A percentile compares a stretch with the other conserved stretches of the same genome.
phyloP scores from a whole-genome alignment of 1,140 invertebrate genomes.

The Trachelipus rathkii region DNA sequence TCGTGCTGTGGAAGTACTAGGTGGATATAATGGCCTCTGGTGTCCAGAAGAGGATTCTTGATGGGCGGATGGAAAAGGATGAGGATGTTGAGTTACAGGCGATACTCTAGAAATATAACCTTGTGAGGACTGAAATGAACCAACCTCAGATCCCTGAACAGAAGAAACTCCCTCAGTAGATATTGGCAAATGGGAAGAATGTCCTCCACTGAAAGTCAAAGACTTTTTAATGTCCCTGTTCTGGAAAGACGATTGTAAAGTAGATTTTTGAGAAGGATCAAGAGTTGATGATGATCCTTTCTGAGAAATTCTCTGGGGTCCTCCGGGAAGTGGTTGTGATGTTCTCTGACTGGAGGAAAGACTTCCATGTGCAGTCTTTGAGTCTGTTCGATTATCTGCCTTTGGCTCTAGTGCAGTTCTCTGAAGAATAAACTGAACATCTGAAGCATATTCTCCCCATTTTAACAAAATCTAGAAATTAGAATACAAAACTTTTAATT shows the following conservation, averaged over 20 bases:
- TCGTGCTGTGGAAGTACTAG: not conserved
- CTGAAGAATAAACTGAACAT: conserved; percentile 28
- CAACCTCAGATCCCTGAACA: not conserved
- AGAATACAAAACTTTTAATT: not conserved
- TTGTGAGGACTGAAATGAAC: not conserved
- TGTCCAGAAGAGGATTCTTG: not conserved
- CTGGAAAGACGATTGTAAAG: not conserved
- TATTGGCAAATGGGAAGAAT: not conserved
- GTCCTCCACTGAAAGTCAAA: conserved; percentile 25
- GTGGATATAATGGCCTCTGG: not conserved
- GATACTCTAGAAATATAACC: not conserved
- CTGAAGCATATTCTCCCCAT: conserved; percentile 24
- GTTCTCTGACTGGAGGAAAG: not conserved
- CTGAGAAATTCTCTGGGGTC: not conserved
- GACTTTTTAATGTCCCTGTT: conserved; percentile 25
- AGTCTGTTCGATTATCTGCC: not conserved
- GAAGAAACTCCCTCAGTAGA: not conserved
- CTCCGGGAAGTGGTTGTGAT: not conserved
- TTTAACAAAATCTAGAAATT: not conserved
- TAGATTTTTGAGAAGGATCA: not conserved
- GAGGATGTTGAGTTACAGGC: not conserved
- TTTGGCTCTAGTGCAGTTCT: conserved; percentile 14
- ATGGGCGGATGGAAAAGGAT: not conserved
- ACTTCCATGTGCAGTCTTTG: not conserved
- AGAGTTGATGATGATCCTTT: not conserved